phyloP scores from a whole-genome alignment of 2,113 vertebrate species.

The Rhinogobius similis region DNA sequence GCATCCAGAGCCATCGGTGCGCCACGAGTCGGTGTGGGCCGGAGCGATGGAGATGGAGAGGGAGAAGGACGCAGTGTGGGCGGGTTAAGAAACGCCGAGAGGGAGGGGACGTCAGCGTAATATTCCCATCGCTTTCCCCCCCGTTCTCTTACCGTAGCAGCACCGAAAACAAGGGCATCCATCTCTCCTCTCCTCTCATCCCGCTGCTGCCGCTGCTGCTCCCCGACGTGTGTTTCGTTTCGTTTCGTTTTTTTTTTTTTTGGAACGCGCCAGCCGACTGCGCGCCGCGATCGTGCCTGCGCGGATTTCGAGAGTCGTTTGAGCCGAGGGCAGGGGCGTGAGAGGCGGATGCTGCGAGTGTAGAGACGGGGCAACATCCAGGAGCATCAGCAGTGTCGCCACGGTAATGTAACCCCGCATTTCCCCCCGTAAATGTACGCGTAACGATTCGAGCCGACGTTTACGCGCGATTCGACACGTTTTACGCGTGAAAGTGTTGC shows the following conservation, averaged over 20 bases:
- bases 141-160: constrained; percentile 22
- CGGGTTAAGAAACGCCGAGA: constrained; percentile 74
- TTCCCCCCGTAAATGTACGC: too few relatives aligned
- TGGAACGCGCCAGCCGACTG: too few relatives aligned
- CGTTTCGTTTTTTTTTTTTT: not conserved
- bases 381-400: constrained; percentile 65
- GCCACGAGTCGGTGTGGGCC: constrained; percentile 33
- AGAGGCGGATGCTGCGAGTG: constrained; percentile 75
- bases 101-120: constrained; percentile 74
- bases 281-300: constrained; percentile 20
- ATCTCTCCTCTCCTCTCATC: not conserved
- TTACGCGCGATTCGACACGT: constrained; percentile 2
- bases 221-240: not conserved
- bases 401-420: constrained; percentile 66
- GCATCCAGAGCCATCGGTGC: constrained; percentile 54
- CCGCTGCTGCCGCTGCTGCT: too few relatives aligned
- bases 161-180: constrained; percentile 70
- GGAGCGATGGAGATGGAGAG: constrained; percentile 20
- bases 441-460: too few relatives aligned
- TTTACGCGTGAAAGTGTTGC: constrained; percentile 33
- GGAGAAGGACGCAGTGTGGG: constrained; percentile 85
- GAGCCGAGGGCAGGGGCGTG: constrained; percentile 65
- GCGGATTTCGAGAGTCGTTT: constrained; percentile 10
- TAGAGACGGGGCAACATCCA: constrained; percentile 70
- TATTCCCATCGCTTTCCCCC: constrained; percentile 50